phyloP scores from a whole-genome alignment of 2,888 invertebrate species.

The Eledona agricola region DNA sequence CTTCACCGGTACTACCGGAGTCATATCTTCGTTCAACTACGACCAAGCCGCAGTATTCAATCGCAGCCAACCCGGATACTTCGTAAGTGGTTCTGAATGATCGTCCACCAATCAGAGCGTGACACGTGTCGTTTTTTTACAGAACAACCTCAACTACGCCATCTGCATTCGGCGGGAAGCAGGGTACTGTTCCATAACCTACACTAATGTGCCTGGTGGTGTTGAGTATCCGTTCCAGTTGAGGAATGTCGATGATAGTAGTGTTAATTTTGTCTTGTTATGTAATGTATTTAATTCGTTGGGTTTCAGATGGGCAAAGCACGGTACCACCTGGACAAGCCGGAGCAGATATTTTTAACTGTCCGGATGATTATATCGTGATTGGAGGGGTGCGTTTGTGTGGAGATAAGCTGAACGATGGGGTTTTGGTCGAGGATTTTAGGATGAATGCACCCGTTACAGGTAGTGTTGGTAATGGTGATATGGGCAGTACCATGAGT shows the following conservation, averaged over 20 bases:
- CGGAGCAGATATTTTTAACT: conserved; percentile 78
- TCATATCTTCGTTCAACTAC: conserved; percentile 77
- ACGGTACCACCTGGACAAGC: conserved; percentile 75
- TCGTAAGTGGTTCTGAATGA: conserved; percentile 64
- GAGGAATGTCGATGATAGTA: conserved; percentile 73
- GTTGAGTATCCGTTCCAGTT: conserved; percentile 72
- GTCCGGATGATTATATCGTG: conserved; percentile 78
- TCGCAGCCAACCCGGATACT: conserved; percentile 68
- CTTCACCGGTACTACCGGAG: conserved; percentile 67
- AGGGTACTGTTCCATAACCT: conserved; percentile 74
- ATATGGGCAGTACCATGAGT: conserved; percentile 1
- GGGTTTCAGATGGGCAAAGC: conserved; percentile 67
- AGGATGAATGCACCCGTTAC: conserved; percentile 74
- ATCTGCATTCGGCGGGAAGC: conserved; percentile 73
- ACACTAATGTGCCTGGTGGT: conserved; percentile 65
- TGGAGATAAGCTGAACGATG: conserved; percentile 79
- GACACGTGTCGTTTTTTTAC: conserved; percentile 37
- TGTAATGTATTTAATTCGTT: no score
- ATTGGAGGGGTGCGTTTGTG: conserved; percentile 76
- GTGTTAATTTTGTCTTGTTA: conserved; percentile 25
- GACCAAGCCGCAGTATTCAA: conserved; percentile 67
- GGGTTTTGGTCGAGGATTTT: conserved; percentile 69
- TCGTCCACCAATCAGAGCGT: not conserved
- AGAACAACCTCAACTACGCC: conserved; percentile 83
- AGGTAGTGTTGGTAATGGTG: conserved; percentile 62